Base-by-base conservation (phyloP, 2,113 vertebrate species). In the Scatophagus argus region DNA sequence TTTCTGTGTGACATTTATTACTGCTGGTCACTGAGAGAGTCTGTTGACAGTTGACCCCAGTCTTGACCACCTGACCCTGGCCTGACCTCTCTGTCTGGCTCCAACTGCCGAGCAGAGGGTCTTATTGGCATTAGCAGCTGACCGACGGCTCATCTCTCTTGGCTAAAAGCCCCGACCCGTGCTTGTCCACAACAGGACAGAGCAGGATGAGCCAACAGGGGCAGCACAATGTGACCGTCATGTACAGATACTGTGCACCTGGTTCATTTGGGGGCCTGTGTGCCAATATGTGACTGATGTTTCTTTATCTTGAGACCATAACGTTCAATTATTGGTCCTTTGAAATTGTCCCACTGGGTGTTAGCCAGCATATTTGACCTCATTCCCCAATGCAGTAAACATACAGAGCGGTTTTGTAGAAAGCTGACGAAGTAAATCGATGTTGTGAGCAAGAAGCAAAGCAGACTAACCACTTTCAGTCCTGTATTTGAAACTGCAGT, bases 11-110 rank as follows among this genome's bases (percentile, higher is more conserved):
- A 86, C 74, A 83, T 87, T 79, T 87, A 81, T 87, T 64, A 69
- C 71, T 67, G 60, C 74, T 77, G 90, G 75, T 88, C 76, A 83
- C 90, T 55, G 77, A 79, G 64, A 74, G 78, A 82, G 85, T 84
- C 83, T 79, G 79, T 76, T 88, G 90, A 90, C 85, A 36, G 85
- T 79, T 77, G 82, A 93, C 86, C 88, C 29, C 62, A 29, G 61
- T 79, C 59, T 69, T 87, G 82, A 89, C 87, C 88, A 38, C 36
- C 55, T 82, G 83, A 91, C 88, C 91, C 82, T 11, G 6, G 65
- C 34, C 31, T 83, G 89, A 90, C 91, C 90, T 84, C 74, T 34
- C 34, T 87, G 89, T 90, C 88, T 92, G 90, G 89, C 91, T 84
- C 56, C 2, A 34, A 31, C 59, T 34, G 71, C 44, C 36, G 84